Percentiles rank a stretch among this genome's conserved stretches.
Evolutionary conservation across 1,140 invertebrate genomes (phyloP).

Genomic region (Penaeus chinensis): DNA sequence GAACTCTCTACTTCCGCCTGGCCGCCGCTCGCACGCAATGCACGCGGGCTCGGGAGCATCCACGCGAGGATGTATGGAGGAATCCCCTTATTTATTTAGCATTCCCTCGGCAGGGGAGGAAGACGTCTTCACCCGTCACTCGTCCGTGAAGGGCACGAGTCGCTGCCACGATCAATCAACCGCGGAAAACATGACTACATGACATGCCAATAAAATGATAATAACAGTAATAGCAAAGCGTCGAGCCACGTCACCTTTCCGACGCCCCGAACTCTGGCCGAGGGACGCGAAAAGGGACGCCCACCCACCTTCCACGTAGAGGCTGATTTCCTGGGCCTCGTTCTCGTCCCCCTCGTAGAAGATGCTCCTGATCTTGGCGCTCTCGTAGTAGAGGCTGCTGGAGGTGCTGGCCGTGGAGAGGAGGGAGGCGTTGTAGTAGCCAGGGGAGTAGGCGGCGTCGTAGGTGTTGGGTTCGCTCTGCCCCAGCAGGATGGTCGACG

Average conservation of each 20-base stretch:
- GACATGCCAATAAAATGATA: background rate
- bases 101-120: no score
- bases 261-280: background rate
- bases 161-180: no score
- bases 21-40: no score
- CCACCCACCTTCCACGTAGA: conserved; percentile 60
- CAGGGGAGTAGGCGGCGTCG: conserved; percentile 56
- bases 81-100: no score
- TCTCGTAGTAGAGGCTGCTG: conserved; percentile 59
- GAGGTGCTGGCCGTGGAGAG: conserved; percentile 42
- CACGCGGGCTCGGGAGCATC: no score
- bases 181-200: background rate
- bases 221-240: background rate
- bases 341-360: conserved; percentile 62
- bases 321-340: conserved; percentile 62
- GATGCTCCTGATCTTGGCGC: conserved; percentile 63
- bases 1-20: no score
- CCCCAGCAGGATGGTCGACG: conserved; percentile 59
- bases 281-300: no score
- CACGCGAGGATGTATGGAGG: no score
- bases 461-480: conserved; percentile 40
- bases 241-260: background rate
- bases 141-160: no score
- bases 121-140: no score
- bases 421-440: conserved; percentile 63